Base-by-base conservation (phyloP, 2,888 invertebrate species). In the Aporophyla nigra region DNA sequence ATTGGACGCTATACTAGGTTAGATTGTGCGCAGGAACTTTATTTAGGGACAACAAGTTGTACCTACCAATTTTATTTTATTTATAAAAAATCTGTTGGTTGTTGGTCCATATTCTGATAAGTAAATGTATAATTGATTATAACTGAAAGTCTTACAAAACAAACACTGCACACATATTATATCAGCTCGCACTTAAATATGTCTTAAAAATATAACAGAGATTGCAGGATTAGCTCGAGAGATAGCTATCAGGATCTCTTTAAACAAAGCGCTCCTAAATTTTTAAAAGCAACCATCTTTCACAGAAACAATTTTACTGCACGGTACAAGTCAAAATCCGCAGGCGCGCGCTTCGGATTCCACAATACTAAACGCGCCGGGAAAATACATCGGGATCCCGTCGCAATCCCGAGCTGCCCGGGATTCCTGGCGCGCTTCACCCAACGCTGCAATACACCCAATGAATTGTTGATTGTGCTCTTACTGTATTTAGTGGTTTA, bases 361-460 rank as follows among this genome's bases (percentile, higher is more conserved):
- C 89, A 71, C 87, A 86, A 83, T 80, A 80, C 80, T 85, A 82
- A 76, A 79, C 80, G 65, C 78, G 74, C 82, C 80, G 82, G 85
- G 80, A 86, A 86, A 88, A 85, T 86, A 86, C 86, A 77, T 63
- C 86, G 86, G 76, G 86, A 88, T 86, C 82, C 86, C 80, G 86
- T 75, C 81, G 84, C 87, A 86, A 89, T 88, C 82, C 85, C 82
- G 84, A 84, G 74, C 83, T 79, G 68, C 73, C 83, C 82, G 87
- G 86, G 83, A 89, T 89, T 84, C 89, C 82, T 80, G 82, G 86
- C 89, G 86, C 59, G 90, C 89, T 86, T 76, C 88, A 73, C 86
- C 82, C 83, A 74, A 76, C 80, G 82, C 85, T 82, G 86, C 86
- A 75, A 82, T 79, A 87, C 86, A 78, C 82, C 63, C 80, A 79